Evolutionary conservation across 2,888 invertebrate species (phyloP).

Genomic region (Meliscaeva auricollis): DNA sequence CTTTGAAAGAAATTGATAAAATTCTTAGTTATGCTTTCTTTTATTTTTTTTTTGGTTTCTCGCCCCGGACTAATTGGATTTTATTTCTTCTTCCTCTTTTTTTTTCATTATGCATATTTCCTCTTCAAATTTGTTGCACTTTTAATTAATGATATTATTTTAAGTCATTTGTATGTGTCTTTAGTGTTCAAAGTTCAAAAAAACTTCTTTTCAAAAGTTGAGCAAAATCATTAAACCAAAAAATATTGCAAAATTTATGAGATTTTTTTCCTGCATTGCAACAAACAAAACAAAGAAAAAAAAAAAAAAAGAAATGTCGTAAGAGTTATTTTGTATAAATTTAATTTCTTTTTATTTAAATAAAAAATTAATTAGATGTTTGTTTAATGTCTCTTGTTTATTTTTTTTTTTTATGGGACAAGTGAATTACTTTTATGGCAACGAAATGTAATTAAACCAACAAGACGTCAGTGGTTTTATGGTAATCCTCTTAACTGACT

Average conservation of each 20-base stretch:
- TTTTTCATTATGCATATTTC: not conserved
- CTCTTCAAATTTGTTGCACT: not conserved
- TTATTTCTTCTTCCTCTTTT: not conserved
- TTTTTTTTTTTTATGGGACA: not conserved
- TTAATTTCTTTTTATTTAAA: not conserved
- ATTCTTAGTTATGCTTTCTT: not conserved
- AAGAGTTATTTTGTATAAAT: not conserved
- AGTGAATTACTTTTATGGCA: not conserved
- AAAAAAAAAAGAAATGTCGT: not conserved
- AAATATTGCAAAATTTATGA: not conserved
- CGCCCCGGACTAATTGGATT: not conserved
- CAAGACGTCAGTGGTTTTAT: not conserved
- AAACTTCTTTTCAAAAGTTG: not conserved
- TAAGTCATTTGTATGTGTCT: not conserved
- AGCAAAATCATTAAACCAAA: not conserved
- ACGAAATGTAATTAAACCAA: not conserved
- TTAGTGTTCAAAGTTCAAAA: too few species aligned
- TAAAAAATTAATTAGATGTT: not conserved
- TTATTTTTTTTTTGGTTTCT: not conserved
- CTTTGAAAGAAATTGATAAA: too few species aligned
- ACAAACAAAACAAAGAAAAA: too few species aligned
- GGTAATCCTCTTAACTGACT: not conserved
- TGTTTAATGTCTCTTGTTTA: not conserved
- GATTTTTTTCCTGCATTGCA: not conserved
- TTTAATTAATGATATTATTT: not conserved